Base-by-base conservation (phyloP, 2,888 invertebrate species). In the Napeogenes inachia region DNA sequence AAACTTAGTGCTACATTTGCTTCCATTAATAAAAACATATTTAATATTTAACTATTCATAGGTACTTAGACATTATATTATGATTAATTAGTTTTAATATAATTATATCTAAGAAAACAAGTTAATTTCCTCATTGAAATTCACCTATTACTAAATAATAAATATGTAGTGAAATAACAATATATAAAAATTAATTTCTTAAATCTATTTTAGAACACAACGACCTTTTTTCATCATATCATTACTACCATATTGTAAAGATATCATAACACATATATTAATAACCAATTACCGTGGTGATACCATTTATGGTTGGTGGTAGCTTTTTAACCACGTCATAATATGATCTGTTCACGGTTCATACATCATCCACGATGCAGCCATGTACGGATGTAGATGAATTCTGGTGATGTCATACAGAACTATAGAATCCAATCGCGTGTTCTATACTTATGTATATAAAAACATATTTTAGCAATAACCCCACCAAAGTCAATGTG, bases 341-440 rank as follows among this genome's bases (percentile, higher is more conserved):
- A 75, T 73, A 74, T 74, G 81, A 88, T 85, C 85, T 87, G 88
- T 80, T 66, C 56, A 45, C 57, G 53, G 60, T 59, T 63, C 55
- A 60, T 59, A 54, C 62, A 62, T 87, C 87, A 88, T 87, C 85
- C 81, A 74, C 78, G 79, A 72, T 78, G 80, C 80, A 78, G 78
- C 89, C 89, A 84, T 87, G 84, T 89, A 88, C 79, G 89, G 89
- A 76, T 72, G 79, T 76, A 78, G 80, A 81, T 80, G 76, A 76
- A 81, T 79, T 82, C 77, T 77, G 85, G 78, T 89, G 89, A 89
- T 87, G 87, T 87, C 89, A 89, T 89, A 75, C 79, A 70, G 74
- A 71, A 73, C 73, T 77, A 72, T 75, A 68, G 73, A 75, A 73
- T 73, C 71, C 71, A 74, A 73, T 74, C 76, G 75, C 71, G 71